Evolutionary conservation across 2,113 vertebrate species (phyloP), one percentile per base, ranked within the genome.

Genomic region (Corythornis cristatus): DNA sequence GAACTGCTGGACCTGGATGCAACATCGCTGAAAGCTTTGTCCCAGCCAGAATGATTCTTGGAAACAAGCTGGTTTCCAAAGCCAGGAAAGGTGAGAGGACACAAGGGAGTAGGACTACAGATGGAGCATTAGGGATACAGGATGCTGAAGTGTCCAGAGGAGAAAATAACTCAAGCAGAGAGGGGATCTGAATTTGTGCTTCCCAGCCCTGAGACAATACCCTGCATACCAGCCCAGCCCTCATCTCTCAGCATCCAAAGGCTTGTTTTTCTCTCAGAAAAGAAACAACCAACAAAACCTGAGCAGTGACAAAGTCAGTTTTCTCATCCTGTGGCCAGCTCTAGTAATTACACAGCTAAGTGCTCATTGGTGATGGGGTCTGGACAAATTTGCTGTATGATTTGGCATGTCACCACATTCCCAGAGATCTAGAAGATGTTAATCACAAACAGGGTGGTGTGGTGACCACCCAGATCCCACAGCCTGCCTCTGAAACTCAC

Each of bases 21-120:
- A 90, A 48, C 45, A 68, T 45, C 72, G 74, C 53, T 60, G 65
- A 89, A 93, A 90, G 43, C 26, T 76, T 79, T 68, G 45, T 85
- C 81, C 45, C 64, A 78, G 89, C 74, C 82, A 86, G 81, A 93
- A 87, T 33, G 45, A 76, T 93, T 93, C 58, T 83, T 86, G 77
- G 89, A 91, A 93, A 84, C 53, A 61, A 78, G 23, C 57, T 74
- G 64, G 19, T 86, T 95, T 93, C 76, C 76, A 91, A 83, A 93
- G 83, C 88, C 86, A 67, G 74, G 73, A 74, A 67, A 90, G 92
- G 85, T 93, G 85, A 94, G 89, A 89, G 46, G 67, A 93, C 89
- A 79, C 82, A 6, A 67, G 92, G 66, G 83, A 96, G 35, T 4
- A 4, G 21, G n/a, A 42, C 90, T 96, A 83, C 86, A 90, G 83